These are phyloP conservation scores for Drosophila nigricruria DNA, from an alignment of 2,888 invertebrate species.

Conservation along the genomic window DNA sequence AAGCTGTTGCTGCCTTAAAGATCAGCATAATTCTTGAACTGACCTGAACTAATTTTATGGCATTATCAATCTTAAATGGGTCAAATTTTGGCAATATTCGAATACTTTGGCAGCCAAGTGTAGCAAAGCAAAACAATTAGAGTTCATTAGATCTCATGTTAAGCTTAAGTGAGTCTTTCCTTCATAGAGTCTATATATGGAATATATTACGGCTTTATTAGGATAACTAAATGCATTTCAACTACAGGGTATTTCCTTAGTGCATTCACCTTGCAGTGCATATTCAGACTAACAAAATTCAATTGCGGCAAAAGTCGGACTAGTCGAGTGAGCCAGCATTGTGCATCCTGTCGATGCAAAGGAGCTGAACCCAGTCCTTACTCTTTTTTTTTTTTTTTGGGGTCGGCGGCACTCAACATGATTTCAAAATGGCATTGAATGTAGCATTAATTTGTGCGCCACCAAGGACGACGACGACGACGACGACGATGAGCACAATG, in stretches of 20 bases:
- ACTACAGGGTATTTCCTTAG: slow-evolving; percentile 12
- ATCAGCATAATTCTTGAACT: slow-evolving; percentile 13
- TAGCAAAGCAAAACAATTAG: slow-evolving; percentile 26
- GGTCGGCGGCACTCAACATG: slow-evolving; percentile 66
- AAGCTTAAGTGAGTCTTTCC: slow-evolving; percentile 75
- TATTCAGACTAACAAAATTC: slow-evolving; percentile 51
- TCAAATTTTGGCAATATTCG: slow-evolving; percentile 21
- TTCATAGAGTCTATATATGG: too few species aligned
- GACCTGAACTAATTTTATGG: slow-evolving; percentile 24
- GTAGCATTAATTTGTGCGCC: slow-evolving; percentile 77
- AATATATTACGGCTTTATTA: too few species aligned
- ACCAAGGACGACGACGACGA: slow-evolving; percentile 54
- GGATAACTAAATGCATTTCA: not conserved
- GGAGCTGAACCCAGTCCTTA: slow-evolving; percentile 1
- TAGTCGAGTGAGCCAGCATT: slow-evolving; percentile 57
- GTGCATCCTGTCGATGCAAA: slow-evolving; percentile 50
- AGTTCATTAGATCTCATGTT: slow-evolving; percentile 41
- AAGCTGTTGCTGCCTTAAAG: slow-evolving; percentile 6
- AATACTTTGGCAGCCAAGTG: slow-evolving; percentile 20
- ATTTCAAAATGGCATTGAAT: slow-evolving; percentile 78
- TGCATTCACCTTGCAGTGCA: not conserved
- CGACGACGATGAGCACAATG: slow-evolving; percentile 41
- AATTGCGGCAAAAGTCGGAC: slow-evolving; percentile 66
- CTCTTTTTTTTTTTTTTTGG: slow-evolving; percentile 14
- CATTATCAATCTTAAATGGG: slow-evolving; percentile 24